These are phyloP conservation scores for Ormia ochracea DNA, from an alignment of 2,888 invertebrate species.

Conservation along the genomic window DNA sequence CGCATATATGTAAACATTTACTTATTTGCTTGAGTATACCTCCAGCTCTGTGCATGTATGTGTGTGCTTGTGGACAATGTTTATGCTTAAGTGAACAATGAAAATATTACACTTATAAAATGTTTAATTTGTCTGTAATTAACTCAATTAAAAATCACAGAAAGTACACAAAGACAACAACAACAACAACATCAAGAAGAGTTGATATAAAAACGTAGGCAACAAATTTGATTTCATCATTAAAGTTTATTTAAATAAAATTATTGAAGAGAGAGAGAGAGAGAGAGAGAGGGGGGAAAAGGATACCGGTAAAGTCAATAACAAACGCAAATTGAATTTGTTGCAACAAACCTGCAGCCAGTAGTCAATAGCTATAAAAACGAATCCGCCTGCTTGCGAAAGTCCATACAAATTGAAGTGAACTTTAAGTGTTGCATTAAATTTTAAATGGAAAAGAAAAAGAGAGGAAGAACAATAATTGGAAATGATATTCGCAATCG, in stretches of 20 bases:
- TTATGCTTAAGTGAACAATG: constrained; percentile 56
- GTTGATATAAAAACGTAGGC: background rate
- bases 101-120: constrained; percentile 59
- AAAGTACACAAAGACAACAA: constrained; percentile 21
- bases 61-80: constrained; percentile 33
- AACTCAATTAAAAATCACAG: constrained; percentile 62
- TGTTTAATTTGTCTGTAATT: constrained; percentile 62
- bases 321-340: constrained; percentile 36
- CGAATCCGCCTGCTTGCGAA: background rate
- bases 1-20: constrained; percentile 14
- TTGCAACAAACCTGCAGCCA: constrained; percentile 25
- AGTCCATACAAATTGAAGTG: background rate
- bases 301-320: constrained; percentile 26
- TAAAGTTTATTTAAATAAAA: constrained; percentile 48
- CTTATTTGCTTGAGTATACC: too few species aligned
- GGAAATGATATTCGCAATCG: background rate
- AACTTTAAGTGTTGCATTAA: too few species aligned
- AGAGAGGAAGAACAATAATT: background rate
- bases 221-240: constrained; percentile 39
- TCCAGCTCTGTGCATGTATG: background rate
- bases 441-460: background rate
- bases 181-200: background rate
- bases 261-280: background rate
- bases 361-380: constrained; percentile 12
- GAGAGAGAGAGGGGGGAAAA: too few species aligned